phyloP scores from a whole-genome alignment of 2,888 invertebrate species.

The Neoscelio sp. region DNA sequence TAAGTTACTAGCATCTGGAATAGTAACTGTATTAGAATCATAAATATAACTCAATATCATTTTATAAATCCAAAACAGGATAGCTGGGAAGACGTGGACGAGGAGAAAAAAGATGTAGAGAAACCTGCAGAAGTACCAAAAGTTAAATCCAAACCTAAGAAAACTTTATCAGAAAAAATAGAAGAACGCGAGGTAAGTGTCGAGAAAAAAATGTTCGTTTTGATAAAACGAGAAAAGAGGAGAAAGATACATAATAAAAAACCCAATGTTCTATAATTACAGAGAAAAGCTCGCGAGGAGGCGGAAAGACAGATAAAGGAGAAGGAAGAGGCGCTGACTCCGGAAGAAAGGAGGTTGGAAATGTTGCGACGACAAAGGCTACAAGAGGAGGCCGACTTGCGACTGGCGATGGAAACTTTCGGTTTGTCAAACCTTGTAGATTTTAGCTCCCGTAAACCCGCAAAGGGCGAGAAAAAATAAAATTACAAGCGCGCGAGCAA shows the following conservation, averaged over 20 bases:
- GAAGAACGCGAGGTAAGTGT: conserved; percentile 92
- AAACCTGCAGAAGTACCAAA: conserved; percentile 86
- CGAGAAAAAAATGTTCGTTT: too few species aligned
- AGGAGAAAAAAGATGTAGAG: conserved; percentile 91
- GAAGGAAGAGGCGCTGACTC: conserved; percentile 87
- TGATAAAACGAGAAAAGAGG: too few species aligned
- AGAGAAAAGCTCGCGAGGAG: conserved; percentile 87
- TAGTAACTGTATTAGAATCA: too few species aligned
- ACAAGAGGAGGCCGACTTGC: conserved; percentile 94
- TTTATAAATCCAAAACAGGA: conserved; percentile 86
- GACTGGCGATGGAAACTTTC: conserved; percentile 94
- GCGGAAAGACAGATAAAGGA: conserved; percentile 86
- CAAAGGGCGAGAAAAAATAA: conserved; percentile 80
- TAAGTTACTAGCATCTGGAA: too few species aligned
- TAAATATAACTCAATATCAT: too few species aligned
- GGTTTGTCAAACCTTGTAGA: conserved; percentile 85
- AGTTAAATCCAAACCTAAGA: conserved; percentile 89
- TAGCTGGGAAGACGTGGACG: conserved; percentile 96
- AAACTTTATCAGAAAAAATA: conserved; percentile 90
- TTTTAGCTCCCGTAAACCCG: conserved; percentile 81
- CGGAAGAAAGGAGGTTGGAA: conserved; percentile 91
- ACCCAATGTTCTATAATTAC: conserved; percentile 53
- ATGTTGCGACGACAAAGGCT: conserved; percentile 91
- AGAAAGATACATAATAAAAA: too few species aligned
- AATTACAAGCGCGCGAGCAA: conserved; percentile 4